These are phyloP conservation scores for Sycophila texana DNA, from an alignment of 2,888 invertebrate genomes.

Conservation along the genomic window DNA sequence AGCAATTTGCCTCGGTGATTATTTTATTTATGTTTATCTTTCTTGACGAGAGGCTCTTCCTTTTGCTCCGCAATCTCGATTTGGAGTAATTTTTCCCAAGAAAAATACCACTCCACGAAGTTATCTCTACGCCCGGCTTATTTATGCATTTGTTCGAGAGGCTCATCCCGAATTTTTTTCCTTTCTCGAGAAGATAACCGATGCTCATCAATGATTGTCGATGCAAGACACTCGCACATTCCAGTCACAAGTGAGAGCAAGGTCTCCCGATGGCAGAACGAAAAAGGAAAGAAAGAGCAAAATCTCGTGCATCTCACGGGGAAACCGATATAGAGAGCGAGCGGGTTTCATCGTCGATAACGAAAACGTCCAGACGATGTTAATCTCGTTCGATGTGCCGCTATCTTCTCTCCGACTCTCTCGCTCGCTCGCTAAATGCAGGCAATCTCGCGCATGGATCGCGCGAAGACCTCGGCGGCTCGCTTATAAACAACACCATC, in stretches of 20 bases:
- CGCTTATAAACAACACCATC: conserved; percentile 74
- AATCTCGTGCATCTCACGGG: neutral
- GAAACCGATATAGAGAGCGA: too few relatives aligned
- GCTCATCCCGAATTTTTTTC: too few relatives aligned
- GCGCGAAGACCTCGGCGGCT: conserved; percentile 14
- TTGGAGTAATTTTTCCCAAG: too few relatives aligned
- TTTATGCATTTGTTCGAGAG: too few relatives aligned
- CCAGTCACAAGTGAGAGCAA: too few relatives aligned
- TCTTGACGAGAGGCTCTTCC: conserved; percentile 37
- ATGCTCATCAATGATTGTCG: too few relatives aligned
- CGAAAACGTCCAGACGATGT: conserved; percentile 38
- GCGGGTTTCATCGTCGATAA: conserved; percentile 14
- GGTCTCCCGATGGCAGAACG: too few relatives aligned
- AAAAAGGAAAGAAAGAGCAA: neutral
- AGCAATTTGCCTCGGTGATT: conserved; percentile 45
- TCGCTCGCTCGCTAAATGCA: conserved; percentile 53
- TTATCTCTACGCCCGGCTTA: too few relatives aligned
- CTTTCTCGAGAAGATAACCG: too few relatives aligned
- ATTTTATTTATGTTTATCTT: conserved; percentile 53
- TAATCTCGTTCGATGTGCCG: conserved; percentile 49
- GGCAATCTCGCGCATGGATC: conserved; percentile 68
- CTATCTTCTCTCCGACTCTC: conserved; percentile 47
- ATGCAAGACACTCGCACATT: too few relatives aligned
- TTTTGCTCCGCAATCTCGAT: neutral
- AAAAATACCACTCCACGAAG: too few relatives aligned